Conservation (phyloP, 2,797 vertebrate genomes). For the Cryptoprocta ferox region DNA sequence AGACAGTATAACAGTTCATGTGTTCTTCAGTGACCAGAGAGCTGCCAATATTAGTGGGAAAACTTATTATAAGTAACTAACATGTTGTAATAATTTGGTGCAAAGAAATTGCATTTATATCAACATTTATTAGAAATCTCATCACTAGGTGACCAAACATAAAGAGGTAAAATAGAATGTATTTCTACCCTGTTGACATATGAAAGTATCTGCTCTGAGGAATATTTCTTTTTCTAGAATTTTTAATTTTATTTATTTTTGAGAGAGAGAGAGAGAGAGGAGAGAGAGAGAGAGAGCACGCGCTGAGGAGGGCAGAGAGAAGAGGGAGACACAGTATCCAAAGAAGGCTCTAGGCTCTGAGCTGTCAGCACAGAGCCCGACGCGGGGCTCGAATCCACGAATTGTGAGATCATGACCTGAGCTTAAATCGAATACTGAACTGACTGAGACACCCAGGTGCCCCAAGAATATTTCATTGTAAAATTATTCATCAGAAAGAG, state of each 20-base stretch:
- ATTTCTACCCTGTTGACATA: neutral
- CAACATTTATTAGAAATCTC: conserved; percentile 26
- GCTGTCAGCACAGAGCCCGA: too few species aligned
- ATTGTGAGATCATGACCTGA: too few species aligned
- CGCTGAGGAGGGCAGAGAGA: too few species aligned
- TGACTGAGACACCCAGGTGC: too few species aligned
- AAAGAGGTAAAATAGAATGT: conserved; percentile 1
- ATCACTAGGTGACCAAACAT: neutral
- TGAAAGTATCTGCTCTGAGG: neutral
- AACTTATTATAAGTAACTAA: conserved; percentile 1
- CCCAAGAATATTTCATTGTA: neutral
- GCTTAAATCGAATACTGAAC: too few species aligned
- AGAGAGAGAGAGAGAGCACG: too few species aligned
- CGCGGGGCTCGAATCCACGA: too few species aligned
- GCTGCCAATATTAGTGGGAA: neutral
- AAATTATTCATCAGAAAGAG: neutral
- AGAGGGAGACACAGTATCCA: too few species aligned
- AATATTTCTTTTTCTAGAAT: neutral
- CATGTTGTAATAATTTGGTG: neutral
- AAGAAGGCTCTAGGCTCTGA: too few species aligned
- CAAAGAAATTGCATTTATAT: neutral
- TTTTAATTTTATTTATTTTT: too few species aligned
- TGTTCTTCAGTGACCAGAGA: neutral
- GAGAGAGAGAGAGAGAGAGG: too few species aligned
- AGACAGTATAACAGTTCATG: neutral